These are phyloP conservation scores for Meriones unguiculatus DNA, from an alignment of 2,113 vertebrate species.

Conservation along the genomic window DNA sequence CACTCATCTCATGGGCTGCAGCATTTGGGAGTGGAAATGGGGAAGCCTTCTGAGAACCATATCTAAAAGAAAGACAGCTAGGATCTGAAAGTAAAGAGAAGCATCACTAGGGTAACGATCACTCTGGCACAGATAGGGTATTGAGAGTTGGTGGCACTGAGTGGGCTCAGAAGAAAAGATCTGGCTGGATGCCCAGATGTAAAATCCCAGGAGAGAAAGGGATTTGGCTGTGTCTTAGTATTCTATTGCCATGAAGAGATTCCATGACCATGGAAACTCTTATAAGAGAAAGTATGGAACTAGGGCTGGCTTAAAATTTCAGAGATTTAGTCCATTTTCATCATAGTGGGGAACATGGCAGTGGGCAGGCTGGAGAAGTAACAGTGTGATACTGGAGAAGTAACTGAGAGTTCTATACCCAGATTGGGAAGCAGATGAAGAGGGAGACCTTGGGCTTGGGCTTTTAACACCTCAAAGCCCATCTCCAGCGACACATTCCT, in stretches of 20 bases:
- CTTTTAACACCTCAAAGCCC: neutral
- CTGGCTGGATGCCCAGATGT: neutral
- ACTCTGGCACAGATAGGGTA: neutral
- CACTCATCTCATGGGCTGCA: accelerated
- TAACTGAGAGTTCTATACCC: neutral
- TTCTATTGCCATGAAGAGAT: neutral
- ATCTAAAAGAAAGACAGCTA: neutral
- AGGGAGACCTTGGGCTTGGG: neutral
- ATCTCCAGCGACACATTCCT: neutral
- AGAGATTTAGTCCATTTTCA: neutral
- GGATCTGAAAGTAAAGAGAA: neutral
- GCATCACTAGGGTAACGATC: neutral
- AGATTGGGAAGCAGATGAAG: neutral
- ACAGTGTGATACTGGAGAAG: neutral
- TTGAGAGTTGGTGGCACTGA: too few relatives aligned
- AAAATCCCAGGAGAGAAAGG: neutral
- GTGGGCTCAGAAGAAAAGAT: neutral
- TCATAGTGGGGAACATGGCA: neutral
- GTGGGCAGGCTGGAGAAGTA: neutral
- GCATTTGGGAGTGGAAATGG: neutral
- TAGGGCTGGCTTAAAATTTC: neutral
- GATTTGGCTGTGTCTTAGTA: neutral
- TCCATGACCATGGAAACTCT: neutral
- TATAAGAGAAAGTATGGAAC: neutral
- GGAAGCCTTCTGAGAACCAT: neutral